Base-by-base conservation (phyloP, 2,888 invertebrate species). In the Bombylius major region DNA sequence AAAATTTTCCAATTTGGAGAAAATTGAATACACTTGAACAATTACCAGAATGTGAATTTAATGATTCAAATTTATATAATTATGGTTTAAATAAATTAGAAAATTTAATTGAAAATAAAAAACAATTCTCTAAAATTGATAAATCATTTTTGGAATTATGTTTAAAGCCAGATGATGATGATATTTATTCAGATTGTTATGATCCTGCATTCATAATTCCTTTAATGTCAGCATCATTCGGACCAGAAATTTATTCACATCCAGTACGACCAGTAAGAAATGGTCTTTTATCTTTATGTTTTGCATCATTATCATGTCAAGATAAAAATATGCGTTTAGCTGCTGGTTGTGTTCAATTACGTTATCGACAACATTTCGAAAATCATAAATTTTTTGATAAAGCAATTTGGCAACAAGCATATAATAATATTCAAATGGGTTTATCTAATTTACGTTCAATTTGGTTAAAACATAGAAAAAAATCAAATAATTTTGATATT, bases 151-250 rank as follows among this genome's bases (percentile, higher is more conserved):
- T 5, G 0, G 51, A 64, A 4, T 61, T 72, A 39, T 70, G 71
- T 4, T 50, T 71, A 32, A 72, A 69, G 45, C 71, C 72, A 11
- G 69, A 68, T 50, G 66, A 69, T 4, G 63, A 67, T 0, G 62
- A 64, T 13, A 50, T 69, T 31, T 66, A 65, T 53, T 69, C 73
- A 48, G 71, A 77, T 5, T 75, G 86, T 53, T 94, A 94, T 65
- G 93, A 94, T 74, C 86, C 93, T 3, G 78, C 84, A 34, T 94
- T 92, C 69, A 75, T 91, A 62, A 76, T 93, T 54, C 88, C 91
- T 0, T 69, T 92, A 11, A 79, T 94, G 68, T 82, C 82, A 60
- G 82, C 84, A 66, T 72, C 90, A 49, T 75, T 92, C 59, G 82
- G 85, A 0, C 85, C 89, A 5, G 88, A 88, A 61, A 83, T 85